Conservation (phyloP, 2,888 invertebrate species). For the Heteromyza rotundicornis region DNA sequence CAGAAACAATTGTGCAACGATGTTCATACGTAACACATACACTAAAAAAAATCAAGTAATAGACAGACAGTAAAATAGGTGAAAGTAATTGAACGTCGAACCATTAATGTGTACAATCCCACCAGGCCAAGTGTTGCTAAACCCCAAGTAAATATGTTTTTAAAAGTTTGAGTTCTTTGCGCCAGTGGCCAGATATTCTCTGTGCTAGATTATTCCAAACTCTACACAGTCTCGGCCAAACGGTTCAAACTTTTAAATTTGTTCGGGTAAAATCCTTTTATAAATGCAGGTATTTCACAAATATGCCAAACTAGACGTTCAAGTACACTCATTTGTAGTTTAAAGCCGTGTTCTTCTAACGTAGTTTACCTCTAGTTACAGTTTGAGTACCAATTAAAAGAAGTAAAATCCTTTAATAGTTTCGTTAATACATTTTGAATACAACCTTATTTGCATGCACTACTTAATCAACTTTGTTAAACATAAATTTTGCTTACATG, state of each 20-base stretch:
- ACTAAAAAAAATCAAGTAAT: not conserved
- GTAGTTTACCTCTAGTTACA: too few relatives aligned
- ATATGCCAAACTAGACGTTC: not conserved
- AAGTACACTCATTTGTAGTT: too few relatives aligned
- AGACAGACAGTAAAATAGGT: constrained; percentile 22
- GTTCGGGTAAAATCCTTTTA: not conserved
- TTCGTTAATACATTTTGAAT: too few relatives aligned
- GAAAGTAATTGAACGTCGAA: constrained; percentile 61
- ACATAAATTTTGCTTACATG: too few relatives aligned
- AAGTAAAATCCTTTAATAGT: too few relatives aligned
- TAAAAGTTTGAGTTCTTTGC: constrained; percentile 21
- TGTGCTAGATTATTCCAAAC: not conserved
- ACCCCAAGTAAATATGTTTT: not conserved
- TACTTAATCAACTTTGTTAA: too few relatives aligned
- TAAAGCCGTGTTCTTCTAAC: too few relatives aligned
- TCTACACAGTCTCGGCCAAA: not conserved
- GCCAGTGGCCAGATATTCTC: not conserved
- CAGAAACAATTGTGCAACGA: constrained; percentile 27
- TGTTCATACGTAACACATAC: constrained; percentile 16
- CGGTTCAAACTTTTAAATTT: constrained; percentile 12
- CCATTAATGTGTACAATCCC: constrained; percentile 63
- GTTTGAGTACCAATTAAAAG: too few relatives aligned
- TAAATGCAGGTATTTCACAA: not conserved
- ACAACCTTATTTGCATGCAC: too few relatives aligned
- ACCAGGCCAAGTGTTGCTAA: constrained; percentile 17